Evolutionary conservation across 2,888 invertebrate species (phyloP), one percentile per base, ranked within the genome.

Genomic region (Xestia rhomboidea): DNA sequence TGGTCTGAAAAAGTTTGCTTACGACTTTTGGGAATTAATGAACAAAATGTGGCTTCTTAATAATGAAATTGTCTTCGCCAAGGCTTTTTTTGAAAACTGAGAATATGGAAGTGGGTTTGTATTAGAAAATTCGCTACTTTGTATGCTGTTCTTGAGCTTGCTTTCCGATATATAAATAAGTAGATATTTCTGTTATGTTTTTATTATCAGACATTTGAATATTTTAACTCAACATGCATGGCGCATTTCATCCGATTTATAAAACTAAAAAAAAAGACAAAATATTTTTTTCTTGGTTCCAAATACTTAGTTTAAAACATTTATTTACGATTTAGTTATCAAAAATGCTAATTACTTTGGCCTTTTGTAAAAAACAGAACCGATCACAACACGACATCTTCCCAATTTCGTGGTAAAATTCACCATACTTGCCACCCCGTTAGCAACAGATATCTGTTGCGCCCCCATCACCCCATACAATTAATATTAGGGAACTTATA

Each of bases 401-500:
- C 89, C 82, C 38, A 60, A 51, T 64, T 68, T 38, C 49, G 3
- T 72, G 89, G 84, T 73, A 77, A 60, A 62, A 0, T 64, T 24
- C 30, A 15, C 5, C 57, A 41, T 57, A 27, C n/a, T 84, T 73
- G 79, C 74, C 79, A 87, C 87, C 81, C 89, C 46, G 46, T 30
- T 80, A 84, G 95, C 95, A 95, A 95, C 95, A 95, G 95, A 91
- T 94, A 94, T 91, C 95, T 95, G 95, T 95, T 95, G 95, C 95
- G 93, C 92, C 84, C 73, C 82, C 83, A 89, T 84, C 79, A 81
- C 72, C 78, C 83, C 85, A 82, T 82, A 89, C 87, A 88, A 90
- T 90, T 91, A 89, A 90, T 90, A 88, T 84, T 70, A 68, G 69
- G 74, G 64, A 77, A 66, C 83, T 77, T 2, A 84, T 87, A 89